These are phyloP conservation scores for Sarotherodon lohbergeri DNA, from an alignment of 2,113 vertebrate species.

Conservation along the genomic window DNA sequence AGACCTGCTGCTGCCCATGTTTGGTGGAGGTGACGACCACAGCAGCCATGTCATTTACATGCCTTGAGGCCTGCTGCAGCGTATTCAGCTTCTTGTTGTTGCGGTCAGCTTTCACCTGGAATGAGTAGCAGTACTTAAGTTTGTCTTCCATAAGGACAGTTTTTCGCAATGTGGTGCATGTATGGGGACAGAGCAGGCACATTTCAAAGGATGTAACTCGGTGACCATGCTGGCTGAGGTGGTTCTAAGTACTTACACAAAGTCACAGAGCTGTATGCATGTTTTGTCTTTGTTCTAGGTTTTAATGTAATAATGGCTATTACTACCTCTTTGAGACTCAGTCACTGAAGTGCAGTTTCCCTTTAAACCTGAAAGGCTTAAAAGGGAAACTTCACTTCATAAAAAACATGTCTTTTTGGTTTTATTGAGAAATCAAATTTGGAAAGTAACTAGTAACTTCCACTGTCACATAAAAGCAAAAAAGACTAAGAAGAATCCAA, in stretches of 20 bases:
- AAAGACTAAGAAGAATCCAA: background rate
- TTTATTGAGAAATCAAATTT: background rate
- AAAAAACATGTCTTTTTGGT: background rate
- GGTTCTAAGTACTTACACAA: background rate
- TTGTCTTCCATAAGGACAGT: background rate
- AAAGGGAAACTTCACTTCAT: background rate
- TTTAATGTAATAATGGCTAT: background rate
- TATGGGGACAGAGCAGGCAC: background rate
- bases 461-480: background rate
- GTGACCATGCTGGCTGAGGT: background rate
- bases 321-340: background rate
- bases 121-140: background rate
- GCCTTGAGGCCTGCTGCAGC: conserved; percentile 86
- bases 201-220: background rate
- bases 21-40: conserved; percentile 89
- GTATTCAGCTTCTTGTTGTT: conserved; percentile 82
- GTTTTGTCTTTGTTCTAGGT: background rate
- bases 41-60: conserved; percentile 89
- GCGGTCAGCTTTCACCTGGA: conserved; percentile 93
- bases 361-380: background rate
- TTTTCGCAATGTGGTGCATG: background rate
- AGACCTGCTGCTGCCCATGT: conserved; percentile 83
- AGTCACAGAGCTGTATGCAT: background rate
- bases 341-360: background rate
- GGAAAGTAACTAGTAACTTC: background rate